Evolutionary conservation across 1,140 invertebrate genomes (phyloP).

Genomic region (Brachionus paranguensis): DNA sequence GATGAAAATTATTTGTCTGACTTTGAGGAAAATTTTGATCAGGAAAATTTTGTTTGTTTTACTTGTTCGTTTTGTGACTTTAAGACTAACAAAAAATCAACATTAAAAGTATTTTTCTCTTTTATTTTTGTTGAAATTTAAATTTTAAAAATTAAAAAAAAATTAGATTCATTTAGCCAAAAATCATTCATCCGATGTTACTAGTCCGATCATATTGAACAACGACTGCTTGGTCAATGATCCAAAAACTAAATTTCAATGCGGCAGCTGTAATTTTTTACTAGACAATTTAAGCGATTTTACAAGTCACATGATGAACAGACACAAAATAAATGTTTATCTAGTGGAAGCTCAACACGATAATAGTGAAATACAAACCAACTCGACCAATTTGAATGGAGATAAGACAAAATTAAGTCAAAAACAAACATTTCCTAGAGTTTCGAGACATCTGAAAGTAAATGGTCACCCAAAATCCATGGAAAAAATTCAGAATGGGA

Average conservation of each 20-base stretch:
- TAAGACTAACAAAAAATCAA: neutral
- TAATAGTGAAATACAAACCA: neutral
- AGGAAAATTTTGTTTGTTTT: neutral
- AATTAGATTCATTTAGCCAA: neutral
- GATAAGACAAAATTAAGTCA: neutral
- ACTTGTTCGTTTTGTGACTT: neutral
- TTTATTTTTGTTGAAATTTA: neutral
- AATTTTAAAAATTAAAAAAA: neutral
- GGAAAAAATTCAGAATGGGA: neutral
- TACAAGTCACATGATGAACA: constrained; percentile 14
- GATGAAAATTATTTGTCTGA: neutral
- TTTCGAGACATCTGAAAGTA: neutral
- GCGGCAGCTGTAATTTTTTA: constrained; percentile 18
- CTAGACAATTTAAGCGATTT: neutral
- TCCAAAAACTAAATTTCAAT: constrained; percentile 26
- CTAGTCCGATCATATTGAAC: neutral
- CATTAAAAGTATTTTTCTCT: neutral
- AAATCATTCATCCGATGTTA: constrained; percentile 11
- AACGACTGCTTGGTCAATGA: neutral
- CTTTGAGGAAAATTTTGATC: neutral
- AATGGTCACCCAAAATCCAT: neutral
- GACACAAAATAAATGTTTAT: constrained; percentile 28
- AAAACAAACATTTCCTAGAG: neutral
- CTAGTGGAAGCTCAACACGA: neutral
- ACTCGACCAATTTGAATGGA: neutral